phyloP scores from a whole-genome alignment of 2,113 vertebrate species.

The Elgaria multicarinata region DNA sequence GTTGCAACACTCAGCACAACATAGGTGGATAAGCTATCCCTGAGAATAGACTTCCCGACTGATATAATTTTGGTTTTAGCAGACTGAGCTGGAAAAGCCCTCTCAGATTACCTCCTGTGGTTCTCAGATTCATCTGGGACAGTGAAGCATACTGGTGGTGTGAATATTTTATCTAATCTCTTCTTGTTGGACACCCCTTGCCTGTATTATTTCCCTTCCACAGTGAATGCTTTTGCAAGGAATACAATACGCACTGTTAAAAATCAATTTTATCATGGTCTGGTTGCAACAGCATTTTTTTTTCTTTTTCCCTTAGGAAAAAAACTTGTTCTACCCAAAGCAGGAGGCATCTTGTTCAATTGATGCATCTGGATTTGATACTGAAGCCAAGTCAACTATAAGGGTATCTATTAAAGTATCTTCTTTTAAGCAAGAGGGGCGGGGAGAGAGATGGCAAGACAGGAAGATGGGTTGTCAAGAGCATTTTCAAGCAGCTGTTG shows the following conservation, averaged over 20 bases:
- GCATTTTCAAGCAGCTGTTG: neutral
- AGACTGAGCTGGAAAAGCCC: constrained; percentile 14
- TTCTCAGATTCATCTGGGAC: neutral
- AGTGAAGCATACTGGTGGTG: neutral
- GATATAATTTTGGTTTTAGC: constrained; percentile 4
- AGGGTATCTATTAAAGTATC: neutral
- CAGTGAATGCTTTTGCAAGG: accelerated
- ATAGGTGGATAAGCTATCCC: constrained; percentile 3
- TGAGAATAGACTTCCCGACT: constrained; percentile 5
- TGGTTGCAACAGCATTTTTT: constrained; percentile 1
- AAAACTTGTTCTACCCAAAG: neutral
- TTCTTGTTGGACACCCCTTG: neutral
- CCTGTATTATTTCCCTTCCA: accelerated
- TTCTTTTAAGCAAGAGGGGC: neutral
- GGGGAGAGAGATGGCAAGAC: neutral
- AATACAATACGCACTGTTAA: neutral
- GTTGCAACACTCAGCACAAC: neutral
- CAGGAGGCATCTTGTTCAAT: neutral
- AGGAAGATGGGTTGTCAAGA: constrained; percentile 23
- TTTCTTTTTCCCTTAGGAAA: neutral
- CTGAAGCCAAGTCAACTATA: constrained; percentile 2
- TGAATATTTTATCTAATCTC: neutral
- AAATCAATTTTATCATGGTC: constrained; percentile 17
- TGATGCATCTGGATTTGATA: neutral
- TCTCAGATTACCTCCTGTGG: constrained; percentile 15